These are phyloP conservation scores for Paedocypris micromegethes DNA, from an alignment of 2,797 vertebrate species.

Conservation along the genomic window DNA sequence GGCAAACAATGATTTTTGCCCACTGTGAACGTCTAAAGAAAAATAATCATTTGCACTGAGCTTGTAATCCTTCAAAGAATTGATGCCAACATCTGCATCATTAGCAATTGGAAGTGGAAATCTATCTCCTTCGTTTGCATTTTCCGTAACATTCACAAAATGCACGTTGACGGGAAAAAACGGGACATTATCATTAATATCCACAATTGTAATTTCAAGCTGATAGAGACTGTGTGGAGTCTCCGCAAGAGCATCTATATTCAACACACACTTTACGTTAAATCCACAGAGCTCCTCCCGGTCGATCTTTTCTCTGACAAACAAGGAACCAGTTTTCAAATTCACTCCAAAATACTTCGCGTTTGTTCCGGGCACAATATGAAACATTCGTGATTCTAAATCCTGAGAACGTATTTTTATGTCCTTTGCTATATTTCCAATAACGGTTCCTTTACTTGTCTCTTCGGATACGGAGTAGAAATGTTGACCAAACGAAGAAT, in stretches of 20 bases:
- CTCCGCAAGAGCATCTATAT: conserved; percentile 64
- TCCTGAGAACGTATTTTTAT: conserved; percentile 58
- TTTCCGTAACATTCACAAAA: conserved; percentile 62
- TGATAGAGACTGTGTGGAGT: conserved; percentile 65
- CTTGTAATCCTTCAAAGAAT: conserved; percentile 68
- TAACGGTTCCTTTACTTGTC: conserved; percentile 64
- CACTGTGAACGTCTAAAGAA: conserved; percentile 61
- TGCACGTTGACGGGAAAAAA: conserved; percentile 45
- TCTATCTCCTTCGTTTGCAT: conserved; percentile 51
- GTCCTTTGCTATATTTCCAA: conserved; percentile 70
- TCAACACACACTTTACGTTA: conserved; percentile 56
- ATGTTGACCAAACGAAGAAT: conserved; percentile 55
- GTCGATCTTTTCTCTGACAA: conserved; percentile 60
- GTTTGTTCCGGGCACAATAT: conserved; percentile 60
- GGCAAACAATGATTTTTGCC: conserved; percentile 53
- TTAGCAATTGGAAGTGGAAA: conserved; percentile 65
- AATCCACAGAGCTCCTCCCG: conserved; percentile 60
- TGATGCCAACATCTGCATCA: conserved; percentile 68
- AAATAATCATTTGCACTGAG: conserved; percentile 67
- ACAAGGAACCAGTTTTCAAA: conserved; percentile 56
- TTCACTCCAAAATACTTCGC: conserved; percentile 63
- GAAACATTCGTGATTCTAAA: conserved; percentile 56
- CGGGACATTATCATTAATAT: conserved; percentile 65
- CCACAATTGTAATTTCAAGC: conserved; percentile 61
- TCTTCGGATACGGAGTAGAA: conserved; percentile 73